phyloP scores from a whole-genome alignment of 2,888 invertebrate genomes.

The Lasioglossum villosulum region DNA sequence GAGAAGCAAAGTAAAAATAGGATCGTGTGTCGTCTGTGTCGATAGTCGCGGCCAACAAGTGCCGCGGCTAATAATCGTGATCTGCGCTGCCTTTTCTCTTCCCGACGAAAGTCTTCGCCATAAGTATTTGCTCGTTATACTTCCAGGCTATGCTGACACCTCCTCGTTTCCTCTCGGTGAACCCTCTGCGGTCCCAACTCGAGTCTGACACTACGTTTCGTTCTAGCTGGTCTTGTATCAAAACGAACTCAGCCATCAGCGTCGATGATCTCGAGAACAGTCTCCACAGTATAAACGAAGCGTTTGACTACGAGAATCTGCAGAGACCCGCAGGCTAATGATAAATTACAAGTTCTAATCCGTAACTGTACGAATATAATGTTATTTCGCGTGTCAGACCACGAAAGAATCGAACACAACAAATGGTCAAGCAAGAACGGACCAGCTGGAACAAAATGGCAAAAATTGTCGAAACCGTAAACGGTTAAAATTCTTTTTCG shows the following conservation, averaged over 20 bases:
- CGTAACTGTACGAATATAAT: neutral
- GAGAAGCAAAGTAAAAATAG: conserved; percentile 15
- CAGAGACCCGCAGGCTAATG: too few species aligned
- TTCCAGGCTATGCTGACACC: conserved; percentile 46
- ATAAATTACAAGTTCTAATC: neutral
- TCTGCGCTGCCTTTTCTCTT: conserved; percentile 46
- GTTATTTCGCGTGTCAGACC: neutral
- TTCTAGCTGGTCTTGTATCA: neutral
- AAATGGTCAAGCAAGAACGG: neutral
- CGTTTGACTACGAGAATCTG: too few species aligned
- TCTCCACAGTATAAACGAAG: neutral
- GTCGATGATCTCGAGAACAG: neutral
- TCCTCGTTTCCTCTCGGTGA: conserved; percentile 36
- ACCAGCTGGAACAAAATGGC: neutral
- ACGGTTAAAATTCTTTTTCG: conserved; percentile 42
- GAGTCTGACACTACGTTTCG: neutral
- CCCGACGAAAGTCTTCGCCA: conserved; percentile 33
- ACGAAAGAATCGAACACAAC: neutral
- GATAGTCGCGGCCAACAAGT: conserved; percentile 22
- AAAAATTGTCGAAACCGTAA: neutral
- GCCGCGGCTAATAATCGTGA: conserved; percentile 40
- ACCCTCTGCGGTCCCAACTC: neutral
- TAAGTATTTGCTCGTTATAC: conserved; percentile 56
- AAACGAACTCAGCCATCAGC: neutral
- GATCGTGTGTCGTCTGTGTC: conserved; percentile 29